Evolutionary conservation across 2,888 invertebrate genomes (phyloP), one percentile per base, ranked within the genome.

Genomic region (Scrobipalpa costella): DNA sequence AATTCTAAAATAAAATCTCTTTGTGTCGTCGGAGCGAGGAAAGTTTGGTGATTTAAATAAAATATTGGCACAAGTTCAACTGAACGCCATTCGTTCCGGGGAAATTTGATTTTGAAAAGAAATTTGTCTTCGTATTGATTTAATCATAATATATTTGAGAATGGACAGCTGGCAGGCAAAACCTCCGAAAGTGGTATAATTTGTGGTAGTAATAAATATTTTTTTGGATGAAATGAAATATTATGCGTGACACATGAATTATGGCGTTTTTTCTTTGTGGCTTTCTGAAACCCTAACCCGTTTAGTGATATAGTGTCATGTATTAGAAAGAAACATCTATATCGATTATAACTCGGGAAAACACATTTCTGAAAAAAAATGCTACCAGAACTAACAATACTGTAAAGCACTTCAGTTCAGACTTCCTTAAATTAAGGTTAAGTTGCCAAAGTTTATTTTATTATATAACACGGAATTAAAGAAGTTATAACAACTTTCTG

Each of bases 1-100:
- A 67, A 68, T 67, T 71, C 72, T 71, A 69, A 72, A 76, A 76
- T 73, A 75, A 78, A 81, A 77, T 67, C 71, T 68, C 73, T 75
- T 73, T 75, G 71, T 77, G 77, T 78, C 78, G 72, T 65, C 67
- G 69, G 70, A 73, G 72, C 75, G 73, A 63, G 59, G 68, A 80
- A 84, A 84, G 72, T 83, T 77, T 49, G 72, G 74, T 67, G 73
- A 84, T 83, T 83, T 83, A 80, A 84, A 84, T 84, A 85, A 83
- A 81, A 83, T 84, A 84, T 84, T 84, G 83, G 84, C 83, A 77
- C 68, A 76, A 81, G 80, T 81, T 81, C 82, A 82, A 82, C 77
- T 78, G 73, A 76, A 73, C 76, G 73, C 79, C 80, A 80, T 78
- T 76, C 80, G 76, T 75, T 73, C 70, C 71, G 67, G 49, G 66